Evolutionary conservation across 2,888 invertebrate genomes (phyloP).

Genomic region (Pecten maximus): DNA sequence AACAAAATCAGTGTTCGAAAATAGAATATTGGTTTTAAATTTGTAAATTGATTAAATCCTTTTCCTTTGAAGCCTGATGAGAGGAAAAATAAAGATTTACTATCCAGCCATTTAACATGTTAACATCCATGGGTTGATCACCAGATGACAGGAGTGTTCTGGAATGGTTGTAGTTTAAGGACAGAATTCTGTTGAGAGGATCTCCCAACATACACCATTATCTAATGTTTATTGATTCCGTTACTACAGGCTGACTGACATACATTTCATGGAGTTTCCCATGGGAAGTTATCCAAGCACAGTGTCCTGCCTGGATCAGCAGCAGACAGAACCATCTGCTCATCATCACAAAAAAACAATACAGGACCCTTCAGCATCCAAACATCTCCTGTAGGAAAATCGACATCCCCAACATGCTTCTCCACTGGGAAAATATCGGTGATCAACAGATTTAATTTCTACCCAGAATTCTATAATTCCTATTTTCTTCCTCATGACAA

Average conservation of each 20-base stretch:
- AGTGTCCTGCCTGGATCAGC: background rate
- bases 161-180: background rate
- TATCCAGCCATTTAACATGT: background rate
- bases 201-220: conserved; percentile 14
- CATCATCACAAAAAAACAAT: background rate
- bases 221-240: conserved; percentile 15
- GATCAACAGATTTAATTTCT: background rate
- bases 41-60: too few relatives aligned
- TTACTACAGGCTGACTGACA: background rate
- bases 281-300: background rate
- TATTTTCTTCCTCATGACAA: too few relatives aligned
- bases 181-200: background rate
- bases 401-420: background rate
- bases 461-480: background rate
- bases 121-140: background rate
- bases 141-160: background rate
- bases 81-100: too few relatives aligned
- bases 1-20: too few relatives aligned
- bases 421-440: background rate
- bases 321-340: conserved; percentile 1
- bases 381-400: background rate
- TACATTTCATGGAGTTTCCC: conserved; percentile 9
- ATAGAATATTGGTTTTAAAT: too few relatives aligned
- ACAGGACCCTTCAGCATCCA: background rate
- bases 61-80: too few relatives aligned